These are phyloP conservation scores for Argynnis bischoffii DNA, from an alignment of 2,888 invertebrate genomes.

Conservation along the genomic window DNA sequence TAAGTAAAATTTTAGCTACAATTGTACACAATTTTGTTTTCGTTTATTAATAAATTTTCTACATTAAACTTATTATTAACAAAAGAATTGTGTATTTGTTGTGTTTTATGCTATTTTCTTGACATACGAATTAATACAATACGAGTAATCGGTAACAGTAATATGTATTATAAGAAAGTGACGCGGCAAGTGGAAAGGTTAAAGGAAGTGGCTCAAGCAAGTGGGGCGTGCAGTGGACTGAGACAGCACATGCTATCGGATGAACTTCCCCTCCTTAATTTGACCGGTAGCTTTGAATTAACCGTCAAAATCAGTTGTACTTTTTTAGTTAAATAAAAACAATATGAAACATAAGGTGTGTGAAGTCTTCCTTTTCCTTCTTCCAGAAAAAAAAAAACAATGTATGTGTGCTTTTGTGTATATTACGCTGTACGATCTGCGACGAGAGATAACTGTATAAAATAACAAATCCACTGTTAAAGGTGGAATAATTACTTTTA, in stretches of 20 bases:
- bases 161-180: slow-evolving; percentile 31
- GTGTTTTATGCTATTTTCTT: too few relatives aligned
- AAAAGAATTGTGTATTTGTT: too few relatives aligned
- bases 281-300: slow-evolving; percentile 16
- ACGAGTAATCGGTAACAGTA: background rate
- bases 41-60: too few relatives aligned
- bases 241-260: slow-evolving; percentile 37
- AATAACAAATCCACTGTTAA: too few relatives aligned
- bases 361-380: background rate
- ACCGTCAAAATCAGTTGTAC: slow-evolving; percentile 14
- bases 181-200: slow-evolving; percentile 39
- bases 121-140: background rate
- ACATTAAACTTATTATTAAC: too few relatives aligned
- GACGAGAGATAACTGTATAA: too few relatives aligned
- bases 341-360: slow-evolving; percentile 8
- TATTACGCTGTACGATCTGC: too few relatives aligned
- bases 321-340: slow-evolving; percentile 22
- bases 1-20: too few relatives aligned
- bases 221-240: slow-evolving; percentile 42
- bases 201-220: slow-evolving; percentile 40
- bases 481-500: too few relatives aligned
- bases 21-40: too few relatives aligned
- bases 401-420: too few relatives aligned
- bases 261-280: slow-evolving; percentile 30
- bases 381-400: too few relatives aligned